Evolutionary conservation across 1,140 invertebrate genomes (phyloP).

Genomic region (Archegozetes longisetosus): DNA sequence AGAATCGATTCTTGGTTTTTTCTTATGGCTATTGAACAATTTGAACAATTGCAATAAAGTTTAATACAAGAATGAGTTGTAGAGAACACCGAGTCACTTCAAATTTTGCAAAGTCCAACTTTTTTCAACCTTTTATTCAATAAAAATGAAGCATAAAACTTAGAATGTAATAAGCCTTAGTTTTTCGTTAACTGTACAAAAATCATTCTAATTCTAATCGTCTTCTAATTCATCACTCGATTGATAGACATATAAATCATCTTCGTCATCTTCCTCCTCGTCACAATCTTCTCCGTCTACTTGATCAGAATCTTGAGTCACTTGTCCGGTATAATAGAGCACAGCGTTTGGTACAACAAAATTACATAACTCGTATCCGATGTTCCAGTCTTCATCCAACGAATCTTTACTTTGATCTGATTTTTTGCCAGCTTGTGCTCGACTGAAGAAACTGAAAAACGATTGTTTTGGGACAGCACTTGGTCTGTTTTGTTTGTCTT

Average conservation of each 20-base stretch:
- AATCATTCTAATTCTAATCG: background rate
- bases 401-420: background rate
- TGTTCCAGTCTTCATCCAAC: background rate
- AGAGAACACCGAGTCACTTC: no score
- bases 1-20: no score
- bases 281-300: background rate
- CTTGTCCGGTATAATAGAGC: background rate
- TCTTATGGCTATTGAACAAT: no score
- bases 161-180: no score
- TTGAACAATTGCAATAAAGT: no score
- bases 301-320: background rate
- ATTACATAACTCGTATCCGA: background rate
- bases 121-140: no score
- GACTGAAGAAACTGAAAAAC: background rate
- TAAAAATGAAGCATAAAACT: no score
- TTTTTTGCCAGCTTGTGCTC: background rate
- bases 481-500: background rate
- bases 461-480: background rate
- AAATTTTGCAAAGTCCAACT: no score
- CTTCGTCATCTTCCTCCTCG: background rate
- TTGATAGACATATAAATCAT: background rate
- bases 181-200: no score
- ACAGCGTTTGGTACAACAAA: background rate
- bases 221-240: background rate
- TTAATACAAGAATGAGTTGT: no score